phyloP scores from a whole-genome alignment of 1,140 invertebrate genomes.

The Leucophenga varia region DNA sequence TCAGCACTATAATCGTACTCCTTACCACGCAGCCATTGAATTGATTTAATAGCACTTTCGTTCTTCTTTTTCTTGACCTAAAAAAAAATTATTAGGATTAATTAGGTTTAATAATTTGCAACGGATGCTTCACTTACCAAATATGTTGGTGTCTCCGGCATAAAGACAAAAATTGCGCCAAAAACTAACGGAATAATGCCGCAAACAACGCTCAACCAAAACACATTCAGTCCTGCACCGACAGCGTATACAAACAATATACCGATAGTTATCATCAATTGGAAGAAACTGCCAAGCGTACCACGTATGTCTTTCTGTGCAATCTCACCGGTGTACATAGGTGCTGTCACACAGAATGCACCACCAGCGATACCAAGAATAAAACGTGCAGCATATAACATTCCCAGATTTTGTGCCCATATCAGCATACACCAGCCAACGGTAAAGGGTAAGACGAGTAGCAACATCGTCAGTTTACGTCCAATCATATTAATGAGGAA shows the following conservation, averaged over 20 bases:
- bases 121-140: slow-evolving; percentile 54
- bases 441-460: slow-evolving; percentile 70
- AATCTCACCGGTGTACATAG: slow-evolving; percentile 82
- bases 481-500: slow-evolving; percentile 74
- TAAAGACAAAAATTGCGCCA: slow-evolving; percentile 68
- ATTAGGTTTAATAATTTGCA: too few relatives aligned
- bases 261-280: slow-evolving; percentile 74
- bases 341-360: slow-evolving; percentile 73
- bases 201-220: slow-evolving; percentile 67
- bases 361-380: slow-evolving; percentile 74
- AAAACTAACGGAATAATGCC: slow-evolving; percentile 68
- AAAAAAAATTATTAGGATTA: too few relatives aligned
- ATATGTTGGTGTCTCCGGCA: slow-evolving; percentile 76
- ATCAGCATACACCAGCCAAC: slow-evolving; percentile 77
- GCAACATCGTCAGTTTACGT: slow-evolving; percentile 71
- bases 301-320: slow-evolving; percentile 77
- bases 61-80: slow-evolving; percentile 60
- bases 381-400: slow-evolving; percentile 73
- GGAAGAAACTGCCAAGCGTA: slow-evolving; percentile 75
- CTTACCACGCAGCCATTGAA: slow-evolving; percentile 67
- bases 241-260: slow-evolving; percentile 71
- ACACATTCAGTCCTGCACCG: slow-evolving; percentile 63
- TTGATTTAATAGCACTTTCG: slow-evolving; percentile 64
- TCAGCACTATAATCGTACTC: slow-evolving; percentile 66
- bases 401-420: slow-evolving; percentile 64